Base-by-base conservation (phyloP, 2,888 invertebrate genomes). In the Drosophila conformis region DNA sequence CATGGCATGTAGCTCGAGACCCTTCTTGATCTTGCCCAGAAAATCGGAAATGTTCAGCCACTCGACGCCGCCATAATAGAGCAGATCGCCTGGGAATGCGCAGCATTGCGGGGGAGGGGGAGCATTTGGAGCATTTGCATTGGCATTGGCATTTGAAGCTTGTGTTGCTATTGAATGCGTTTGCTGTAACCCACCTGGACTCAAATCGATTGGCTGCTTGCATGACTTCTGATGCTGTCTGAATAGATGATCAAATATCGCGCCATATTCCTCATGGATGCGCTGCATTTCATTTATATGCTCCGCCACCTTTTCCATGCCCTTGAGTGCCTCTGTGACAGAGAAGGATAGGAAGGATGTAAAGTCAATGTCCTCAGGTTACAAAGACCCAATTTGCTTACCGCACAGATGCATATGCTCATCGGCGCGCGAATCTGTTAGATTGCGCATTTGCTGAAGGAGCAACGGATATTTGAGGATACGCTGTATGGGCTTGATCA, bases 241-340 rank as follows among this genome's bases (percentile, higher is more conserved):
- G 94, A 98, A 98, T 88, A 99, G 95, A 93, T 99, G 98, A 94
- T 99, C 99, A 94, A 99, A 99, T 93, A 99, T 98, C 91, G 98
- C 97, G 90, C 99, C 99, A 94, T 99, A 99, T 94, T 99, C 99
- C 94, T 99, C 99, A 93, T 99, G 99, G 91, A 99, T 99, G 94
- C 99, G 96, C 95, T 99, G 99, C 99, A 99, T 99, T 94, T 99
- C 99, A 94, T 99, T 99, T 91, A 99, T 99, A 94, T 99, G 99
- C 94, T 99, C 99, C 54, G 99, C 99, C 86, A 99, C 99, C 94
- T 98, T 98, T 93, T 99, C 99, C 99, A 99, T 99, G 83, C 98
- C 98, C 93, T 98, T 97, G 66, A 98, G 95, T 83, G 98, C 98
- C 95, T 98, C 98, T 98, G 95, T 78, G 62, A 5, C n/a, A 21